phyloP scores from a whole-genome alignment of 2,888 invertebrate genomes.

The Azorinus chamasolen region DNA sequence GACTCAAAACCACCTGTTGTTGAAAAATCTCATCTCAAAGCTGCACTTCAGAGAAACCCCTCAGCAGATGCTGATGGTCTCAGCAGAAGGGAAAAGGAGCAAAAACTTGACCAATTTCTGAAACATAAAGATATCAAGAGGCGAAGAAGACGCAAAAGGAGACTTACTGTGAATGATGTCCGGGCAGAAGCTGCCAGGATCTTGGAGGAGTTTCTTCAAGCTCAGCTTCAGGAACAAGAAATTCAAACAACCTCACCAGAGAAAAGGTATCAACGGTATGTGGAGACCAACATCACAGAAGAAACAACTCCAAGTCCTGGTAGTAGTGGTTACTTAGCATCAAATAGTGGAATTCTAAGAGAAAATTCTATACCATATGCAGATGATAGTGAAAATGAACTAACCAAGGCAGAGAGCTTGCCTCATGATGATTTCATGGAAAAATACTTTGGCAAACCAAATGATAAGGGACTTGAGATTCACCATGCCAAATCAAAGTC shows the following conservation, averaged over 20 bases:
- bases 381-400: conserved; percentile 57
- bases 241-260: conserved; percentile 46
- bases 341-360: conserved; percentile 28
- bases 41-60: conserved; percentile 14
- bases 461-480: conserved; percentile 17
- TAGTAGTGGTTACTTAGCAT: conserved; percentile 35
- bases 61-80: conserved; percentile 43
- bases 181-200: conserved; percentile 74
- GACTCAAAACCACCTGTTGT: conserved; percentile 4
- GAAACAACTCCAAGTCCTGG: conserved; percentile 52
- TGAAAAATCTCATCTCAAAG: conserved; percentile 16
- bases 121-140: conserved; percentile 19
- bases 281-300: conserved; percentile 46
- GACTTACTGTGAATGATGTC: conserved; percentile 65
- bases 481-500: conserved; percentile 58
- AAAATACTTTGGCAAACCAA: not conserved
- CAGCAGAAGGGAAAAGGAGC: conserved; percentile 38
- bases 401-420: conserved; percentile 49
- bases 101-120: conserved; percentile 41
- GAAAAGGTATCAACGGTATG: conserved; percentile 44
- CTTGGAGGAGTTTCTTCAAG: conserved; percentile 75
- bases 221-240: conserved; percentile 51
- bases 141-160: conserved; percentile 14
- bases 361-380: conserved; percentile 67
- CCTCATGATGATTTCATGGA: conserved; percentile 45